phyloP scores from a whole-genome alignment of 2,113 vertebrate genomes.

The Henicopernis longicauda region DNA sequence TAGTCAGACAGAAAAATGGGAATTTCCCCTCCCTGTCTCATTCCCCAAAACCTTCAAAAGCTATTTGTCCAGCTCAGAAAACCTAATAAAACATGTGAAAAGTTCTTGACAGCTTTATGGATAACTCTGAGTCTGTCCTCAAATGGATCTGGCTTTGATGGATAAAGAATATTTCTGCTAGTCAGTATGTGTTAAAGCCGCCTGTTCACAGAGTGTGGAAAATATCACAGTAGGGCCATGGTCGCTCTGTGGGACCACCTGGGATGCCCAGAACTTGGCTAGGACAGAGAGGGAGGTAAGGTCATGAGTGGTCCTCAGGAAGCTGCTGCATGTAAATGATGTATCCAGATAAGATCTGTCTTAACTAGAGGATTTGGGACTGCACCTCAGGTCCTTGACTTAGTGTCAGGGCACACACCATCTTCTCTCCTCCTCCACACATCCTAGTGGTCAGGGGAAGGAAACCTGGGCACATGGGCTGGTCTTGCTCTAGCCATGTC shows the following conservation, averaged over 20 bases:
- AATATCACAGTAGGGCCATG: neutral
- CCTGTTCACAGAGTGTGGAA: neutral
- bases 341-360: neutral
- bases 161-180: neutral
- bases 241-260: neutral
- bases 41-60: neutral
- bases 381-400: neutral
- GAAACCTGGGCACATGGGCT: neutral
- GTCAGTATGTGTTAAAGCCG: neutral
- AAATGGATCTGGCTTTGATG: neutral
- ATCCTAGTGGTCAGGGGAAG: neutral
- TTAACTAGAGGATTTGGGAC: neutral
- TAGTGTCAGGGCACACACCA: neutral
- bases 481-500: neutral
- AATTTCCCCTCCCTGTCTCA: neutral
- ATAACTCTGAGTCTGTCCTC: neutral
- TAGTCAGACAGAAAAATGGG: neutral
- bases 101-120: neutral
- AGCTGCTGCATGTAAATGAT: neutral
- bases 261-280: neutral
- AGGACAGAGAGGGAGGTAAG: neutral
- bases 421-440: neutral
- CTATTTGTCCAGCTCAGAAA: neutral
- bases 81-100: slow-evolving; percentile 4
- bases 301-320: neutral